Conservation (phyloP, 2,113 vertebrate genomes). For the Pelecanoides urinatrix region DNA sequence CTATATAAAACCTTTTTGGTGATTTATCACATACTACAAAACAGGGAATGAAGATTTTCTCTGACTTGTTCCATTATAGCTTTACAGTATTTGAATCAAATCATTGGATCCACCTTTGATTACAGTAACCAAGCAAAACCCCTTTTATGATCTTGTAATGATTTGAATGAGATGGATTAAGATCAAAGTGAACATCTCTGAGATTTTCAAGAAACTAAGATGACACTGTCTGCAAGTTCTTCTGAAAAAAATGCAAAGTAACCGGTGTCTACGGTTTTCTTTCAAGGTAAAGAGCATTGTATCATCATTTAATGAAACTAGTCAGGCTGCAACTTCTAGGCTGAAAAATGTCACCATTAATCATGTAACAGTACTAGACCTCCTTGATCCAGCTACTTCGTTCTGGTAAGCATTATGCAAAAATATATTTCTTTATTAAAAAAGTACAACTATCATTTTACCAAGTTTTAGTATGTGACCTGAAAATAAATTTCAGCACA, state of each 20-base stretch:
- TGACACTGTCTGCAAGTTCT: neutral
- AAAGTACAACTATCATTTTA: neutral
- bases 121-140: neutral
- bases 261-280: neutral
- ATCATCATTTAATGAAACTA: neutral
- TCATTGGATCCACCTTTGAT: neutral
- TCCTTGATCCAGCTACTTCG: neutral
- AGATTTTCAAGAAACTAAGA: neutral
- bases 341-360: neutral
- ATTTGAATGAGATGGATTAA: neutral
- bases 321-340: neutral
- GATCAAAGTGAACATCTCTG: neutral
- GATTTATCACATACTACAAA: slow-evolving; percentile 42
- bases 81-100: slow-evolving; percentile 44
- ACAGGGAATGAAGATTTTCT: slow-evolving; percentile 78
- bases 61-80: slow-evolving; percentile 79
- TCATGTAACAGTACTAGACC: neutral
- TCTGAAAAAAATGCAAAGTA: neutral
- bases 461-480: neutral
- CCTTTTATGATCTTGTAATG: neutral
- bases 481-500: neutral
- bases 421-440: neutral
- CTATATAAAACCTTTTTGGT: neutral
- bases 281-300: neutral
- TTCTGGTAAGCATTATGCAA: neutral